Conservation (phyloP, 2,797 vertebrate genomes). For the Danio jaintianensis region DNA sequence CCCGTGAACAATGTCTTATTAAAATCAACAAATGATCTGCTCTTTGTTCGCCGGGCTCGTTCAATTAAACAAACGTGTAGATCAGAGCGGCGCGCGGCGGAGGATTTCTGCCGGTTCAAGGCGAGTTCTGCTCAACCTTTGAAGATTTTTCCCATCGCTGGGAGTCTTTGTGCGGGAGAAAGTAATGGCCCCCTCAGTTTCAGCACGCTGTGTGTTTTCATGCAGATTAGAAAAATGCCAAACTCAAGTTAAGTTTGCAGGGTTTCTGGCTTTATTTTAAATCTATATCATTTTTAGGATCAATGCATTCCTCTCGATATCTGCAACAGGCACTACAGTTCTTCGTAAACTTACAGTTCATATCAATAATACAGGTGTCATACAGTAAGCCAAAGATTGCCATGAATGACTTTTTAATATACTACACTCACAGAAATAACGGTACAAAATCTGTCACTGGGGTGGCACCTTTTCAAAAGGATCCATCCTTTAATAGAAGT, state of each 20-base stretch:
- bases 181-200: conserved; percentile 31
- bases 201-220: neutral
- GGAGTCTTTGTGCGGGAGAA: conserved; percentile 9
- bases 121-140: conserved; percentile 38
- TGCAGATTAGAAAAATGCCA: conserved; percentile 3
- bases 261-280: neutral
- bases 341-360: neutral
- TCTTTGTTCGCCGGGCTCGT: conserved; percentile 57
- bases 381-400: neutral
- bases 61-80: conserved; percentile 60
- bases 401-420: neutral
- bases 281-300: neutral
- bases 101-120: conserved; percentile 1
- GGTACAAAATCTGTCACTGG: too few species aligned
- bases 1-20: conserved; percentile 67
- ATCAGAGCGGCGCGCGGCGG: conserved; percentile 37
- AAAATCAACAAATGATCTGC: conserved; percentile 64
- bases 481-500: too few species aligned
- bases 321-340: neutral
- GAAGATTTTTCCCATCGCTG: conserved; percentile 27
- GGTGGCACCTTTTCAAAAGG: too few species aligned
- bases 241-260: neutral
- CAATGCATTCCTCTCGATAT: neutral
- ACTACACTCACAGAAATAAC: too few species aligned
- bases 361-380: neutral